Evolutionary conservation across 2,888 invertebrate species (phyloP).

Genomic region (Acleris literana): DNA sequence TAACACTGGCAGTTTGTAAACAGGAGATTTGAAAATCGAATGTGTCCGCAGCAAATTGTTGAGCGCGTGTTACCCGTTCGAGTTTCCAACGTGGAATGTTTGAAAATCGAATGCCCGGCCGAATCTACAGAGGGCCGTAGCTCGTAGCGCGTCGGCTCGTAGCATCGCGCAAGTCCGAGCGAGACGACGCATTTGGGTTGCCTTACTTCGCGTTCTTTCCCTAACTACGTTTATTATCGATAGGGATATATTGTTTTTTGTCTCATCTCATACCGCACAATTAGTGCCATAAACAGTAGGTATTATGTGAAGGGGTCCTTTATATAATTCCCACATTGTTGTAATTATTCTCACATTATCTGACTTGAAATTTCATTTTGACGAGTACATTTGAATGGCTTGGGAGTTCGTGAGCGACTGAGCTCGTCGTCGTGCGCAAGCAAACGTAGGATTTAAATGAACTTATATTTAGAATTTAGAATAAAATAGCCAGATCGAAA

Average conservation of each 20-base stretch:
- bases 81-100: conserved; percentile 50
- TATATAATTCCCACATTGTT: too few species aligned
- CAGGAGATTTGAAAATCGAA: conserved; percentile 12
- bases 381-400: too few species aligned
- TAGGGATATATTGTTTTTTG: not conserved
- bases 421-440: too few species aligned
- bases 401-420: too few species aligned
- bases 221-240: not conserved
- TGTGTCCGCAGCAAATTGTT: conserved; percentile 5
- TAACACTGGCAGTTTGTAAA: conserved; percentile 46
- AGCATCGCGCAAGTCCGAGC: conserved; percentile 40
- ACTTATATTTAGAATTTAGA: too few species aligned
- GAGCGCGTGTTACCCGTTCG: conserved; percentile 43
- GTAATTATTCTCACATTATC: too few species aligned
- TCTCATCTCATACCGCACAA: too few species aligned
- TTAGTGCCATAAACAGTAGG: too few species aligned
- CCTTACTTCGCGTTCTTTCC: not conserved
- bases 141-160: conserved; percentile 31
- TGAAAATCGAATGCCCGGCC: conserved; percentile 53
- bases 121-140: conserved; percentile 38
- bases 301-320: too few species aligned
- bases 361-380: too few species aligned
- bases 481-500: too few species aligned
- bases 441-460: too few species aligned
- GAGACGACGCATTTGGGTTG: conserved; percentile 37